Evolutionary conservation across 2,113 vertebrate species (phyloP), one percentile per base, ranked within the genome.

Genomic region (Ornithorhynchus anatinus): DNA sequence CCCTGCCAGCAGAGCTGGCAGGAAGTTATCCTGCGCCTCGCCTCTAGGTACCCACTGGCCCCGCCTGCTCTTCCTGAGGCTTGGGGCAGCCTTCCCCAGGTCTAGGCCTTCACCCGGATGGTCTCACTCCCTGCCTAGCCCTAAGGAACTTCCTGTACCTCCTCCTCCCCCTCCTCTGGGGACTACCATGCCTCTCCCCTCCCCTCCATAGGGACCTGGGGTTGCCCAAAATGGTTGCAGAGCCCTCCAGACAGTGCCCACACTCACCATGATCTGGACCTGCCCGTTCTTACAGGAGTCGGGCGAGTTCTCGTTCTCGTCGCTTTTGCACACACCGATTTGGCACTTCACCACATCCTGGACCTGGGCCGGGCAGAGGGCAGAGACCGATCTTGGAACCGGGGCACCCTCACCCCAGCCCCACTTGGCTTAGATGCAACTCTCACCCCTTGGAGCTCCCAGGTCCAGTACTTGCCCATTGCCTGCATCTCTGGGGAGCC

Each of bases 251-350:
- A 38, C 56, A 32, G 61, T 17, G 5, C 47, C 50, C 43, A 40
- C 84, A 87, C 96, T 98, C 95, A 99, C 97, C 97, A 99, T 95
- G 92, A 99, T 99, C 94, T 99, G 97, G 90, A 99, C 95, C 92
- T 99, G 97, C 84, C 97, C 97, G 0, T 99, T 99, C 91, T 99
- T 99, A 92, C 97, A 99, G 37, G 97, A 99, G 89, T 99, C 96
- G 2, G 97, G 97, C 0, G 97, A 99, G 92, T 99, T 98, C 80
- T 99, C 97, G 15, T 97, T 99, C 92, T 97, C 97, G 15, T 98
- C 96, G 0, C 91, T 88, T 86, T 96, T 97, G 86, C 97, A 99
- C 57, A 95, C 96, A 1, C 97, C 97, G 91, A 98, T 96, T 87
- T 97, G 95, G 82, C 97, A 98, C 77, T 97, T 97, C 44, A 99